Base-by-base conservation (phyloP, 2,797 vertebrate genomes). In the Xerus rutilus region DNA sequence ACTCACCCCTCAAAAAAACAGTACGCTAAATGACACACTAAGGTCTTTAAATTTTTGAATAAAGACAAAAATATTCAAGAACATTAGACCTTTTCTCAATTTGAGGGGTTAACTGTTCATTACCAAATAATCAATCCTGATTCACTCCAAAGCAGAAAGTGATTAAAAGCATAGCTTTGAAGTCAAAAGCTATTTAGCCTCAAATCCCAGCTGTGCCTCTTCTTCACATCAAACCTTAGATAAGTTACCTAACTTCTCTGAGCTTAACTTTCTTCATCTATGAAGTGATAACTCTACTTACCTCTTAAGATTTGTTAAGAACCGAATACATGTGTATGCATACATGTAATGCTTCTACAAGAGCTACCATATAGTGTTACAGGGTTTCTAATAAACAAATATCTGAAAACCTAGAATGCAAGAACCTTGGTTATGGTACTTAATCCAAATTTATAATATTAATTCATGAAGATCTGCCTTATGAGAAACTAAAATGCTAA, bases 211-310 rank as follows among this genome's bases (percentile, higher is more conserved):
- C n/a, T 49, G 25, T 70, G 62, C 6, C 17, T 90, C 52, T 82
- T 78, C 85, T n/a, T 96, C 30, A 83, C 79, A 65, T 93, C 0
- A 94, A 86, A 86, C 47, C 28, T 94, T 83, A 70, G 45, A 89
- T 28, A 96, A 95, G 7, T 87, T 45, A 89, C 30, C 92, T 86
- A 83, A 94, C 20, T 94, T 89, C 17, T 86, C 65, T 93, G 57
- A 59, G 32, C 23, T 94, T 76, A 82, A 88, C 12, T 91, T 90
- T 94, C 91, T 89, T 94, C 69, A 87, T 83, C 78, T 95, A 84
- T 91, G 54, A 93, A 94, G 35, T 39, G 35, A 77, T 85, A 90
- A 92, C 20, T 88, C 0, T 93, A 96, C 95, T 97, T 96, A 96
- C 97, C 96, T 90, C 86, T 13, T 62, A 86, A 83, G 39, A 85